Evolutionary conservation across 2,797 vertebrate species (phyloP).

Genomic region (Galago senegalensis): DNA sequence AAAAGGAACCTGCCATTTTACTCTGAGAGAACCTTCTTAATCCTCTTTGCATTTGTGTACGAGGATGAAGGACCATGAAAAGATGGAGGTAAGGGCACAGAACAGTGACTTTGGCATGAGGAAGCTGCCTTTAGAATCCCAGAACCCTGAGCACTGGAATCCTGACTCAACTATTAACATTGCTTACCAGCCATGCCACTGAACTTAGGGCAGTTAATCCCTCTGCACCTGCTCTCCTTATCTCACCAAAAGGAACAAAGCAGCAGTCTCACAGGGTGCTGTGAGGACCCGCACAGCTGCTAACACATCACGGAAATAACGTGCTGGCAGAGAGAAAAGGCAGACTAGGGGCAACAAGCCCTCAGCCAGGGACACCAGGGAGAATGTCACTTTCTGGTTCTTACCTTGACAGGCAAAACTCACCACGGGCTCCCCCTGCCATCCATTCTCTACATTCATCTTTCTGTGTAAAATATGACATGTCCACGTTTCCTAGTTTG

Average conservation of each 20-base stretch:
- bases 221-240: too few relatives aligned
- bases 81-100: background rate
- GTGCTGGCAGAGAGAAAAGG: fast-evolving
- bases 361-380: background rate
- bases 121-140: background rate
- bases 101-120: background rate
- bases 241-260: background rate
- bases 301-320: background rate
- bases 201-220: background rate
- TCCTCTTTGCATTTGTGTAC: background rate
- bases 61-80: background rate
- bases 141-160: background rate
- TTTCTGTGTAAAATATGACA: fast-evolving
- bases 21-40: background rate
- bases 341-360: background rate
- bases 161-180: background rate
- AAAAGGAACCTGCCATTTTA: background rate
- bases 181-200: too few relatives aligned
- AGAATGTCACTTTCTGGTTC: background rate
- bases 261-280: background rate
- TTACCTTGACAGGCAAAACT: background rate
- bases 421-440: constrained; percentile 73
- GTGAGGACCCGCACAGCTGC: background rate
- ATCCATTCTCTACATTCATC: background rate
- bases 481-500: background rate